Evolutionary conservation across 2,113 vertebrate genomes (phyloP).

Genomic region (Micronycteris hirsuta): DNA sequence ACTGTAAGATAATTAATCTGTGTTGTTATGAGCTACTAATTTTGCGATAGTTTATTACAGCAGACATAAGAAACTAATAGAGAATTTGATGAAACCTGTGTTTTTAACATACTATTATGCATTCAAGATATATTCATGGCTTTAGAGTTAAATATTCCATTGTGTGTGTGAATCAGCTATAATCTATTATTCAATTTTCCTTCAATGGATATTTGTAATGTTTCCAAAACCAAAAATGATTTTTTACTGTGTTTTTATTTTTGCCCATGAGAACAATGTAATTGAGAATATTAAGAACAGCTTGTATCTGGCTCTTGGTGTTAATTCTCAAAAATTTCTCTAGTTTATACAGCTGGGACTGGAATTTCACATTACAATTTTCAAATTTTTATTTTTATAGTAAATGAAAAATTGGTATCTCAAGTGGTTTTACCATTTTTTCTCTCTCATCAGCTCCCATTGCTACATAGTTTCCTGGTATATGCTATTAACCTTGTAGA

Average conservation of each 20-base stretch:
- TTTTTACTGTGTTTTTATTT: background rate
- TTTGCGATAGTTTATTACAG: background rate
- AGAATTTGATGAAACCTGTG: background rate
- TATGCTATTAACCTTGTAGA: background rate
- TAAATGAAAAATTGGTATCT: background rate
- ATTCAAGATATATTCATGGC: background rate
- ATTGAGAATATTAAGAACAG: background rate
- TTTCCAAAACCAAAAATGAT: background rate
- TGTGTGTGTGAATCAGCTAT: background rate
- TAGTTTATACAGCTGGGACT: background rate
- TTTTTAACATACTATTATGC: background rate
- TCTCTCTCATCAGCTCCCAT: background rate
- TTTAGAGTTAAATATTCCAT: background rate
- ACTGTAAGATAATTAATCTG: background rate
- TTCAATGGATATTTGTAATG: background rate
- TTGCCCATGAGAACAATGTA: background rate
- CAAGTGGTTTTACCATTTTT: background rate
- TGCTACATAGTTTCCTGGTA: background rate
- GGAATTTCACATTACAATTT: background rate
- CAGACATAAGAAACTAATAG: background rate
- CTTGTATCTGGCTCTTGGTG: background rate
- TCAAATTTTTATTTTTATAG: background rate
- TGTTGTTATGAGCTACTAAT: background rate
- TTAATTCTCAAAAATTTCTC: background rate
- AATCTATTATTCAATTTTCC: background rate